phyloP scores from a whole-genome alignment of 1,140 invertebrate genomes.

The Aphidius gifuensis region DNA sequence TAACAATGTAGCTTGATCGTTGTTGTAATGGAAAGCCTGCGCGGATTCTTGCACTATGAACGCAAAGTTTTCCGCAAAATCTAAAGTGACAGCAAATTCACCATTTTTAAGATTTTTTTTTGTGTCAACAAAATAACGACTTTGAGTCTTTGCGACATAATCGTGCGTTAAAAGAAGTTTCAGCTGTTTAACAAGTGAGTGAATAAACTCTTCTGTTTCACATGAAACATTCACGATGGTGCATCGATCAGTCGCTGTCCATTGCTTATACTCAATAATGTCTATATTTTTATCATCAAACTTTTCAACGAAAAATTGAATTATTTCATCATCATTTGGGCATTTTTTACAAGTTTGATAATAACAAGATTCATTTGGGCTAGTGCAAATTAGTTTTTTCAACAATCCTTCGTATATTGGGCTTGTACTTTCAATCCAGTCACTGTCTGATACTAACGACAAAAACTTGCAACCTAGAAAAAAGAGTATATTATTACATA shows the following conservation, averaged over 20 bases:
- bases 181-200: constrained; percentile 16
- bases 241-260: constrained; percentile 13
- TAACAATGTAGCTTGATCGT: constrained; percentile 34
- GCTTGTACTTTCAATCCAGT: not conserved
- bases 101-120: constrained; percentile 23
- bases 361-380: not conserved
- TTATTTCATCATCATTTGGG: constrained; percentile 9
- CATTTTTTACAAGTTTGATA: constrained; percentile 11
- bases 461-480: not conserved
- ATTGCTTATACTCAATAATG: constrained; percentile 20
- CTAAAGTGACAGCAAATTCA: constrained; percentile 27
- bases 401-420: not conserved
- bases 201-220: constrained; percentile 22
- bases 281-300: constrained; percentile 21
- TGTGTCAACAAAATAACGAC: not conserved
- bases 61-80: constrained; percentile 43
- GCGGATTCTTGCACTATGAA: constrained; percentile 38
- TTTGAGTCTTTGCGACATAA: constrained; percentile 27
- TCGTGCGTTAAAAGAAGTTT: constrained; percentile 23
- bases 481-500: no score
- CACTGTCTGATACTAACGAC: not conserved
- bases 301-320: constrained; percentile 7
- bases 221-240: constrained; percentile 13
- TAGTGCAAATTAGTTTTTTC: not conserved
- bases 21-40: constrained; percentile 37